Base-by-base conservation (phyloP, 2,113 vertebrate species). In the Austrofundulus limnaeus region DNA sequence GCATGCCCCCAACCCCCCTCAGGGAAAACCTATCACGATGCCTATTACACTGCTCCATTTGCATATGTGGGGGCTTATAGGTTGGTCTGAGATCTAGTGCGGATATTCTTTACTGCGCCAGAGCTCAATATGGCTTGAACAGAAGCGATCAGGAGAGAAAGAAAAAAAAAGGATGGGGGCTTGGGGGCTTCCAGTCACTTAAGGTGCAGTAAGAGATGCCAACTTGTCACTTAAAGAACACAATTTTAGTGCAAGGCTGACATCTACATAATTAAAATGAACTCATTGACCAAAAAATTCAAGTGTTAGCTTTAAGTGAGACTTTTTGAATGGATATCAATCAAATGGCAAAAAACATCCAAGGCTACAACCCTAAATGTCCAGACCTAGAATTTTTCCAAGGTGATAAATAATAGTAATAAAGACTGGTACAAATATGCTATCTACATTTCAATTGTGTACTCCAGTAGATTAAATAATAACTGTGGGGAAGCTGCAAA, bases 31-130 rank as follows among this genome's bases (percentile, higher is more conserved):
- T 89, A 88, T 85, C 75, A 49, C 72, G 56, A 81, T 87, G 87
- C 84, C 90, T 90, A 92, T 91, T 91, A 91, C 83, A 56, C 85
- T n/a, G 76, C 79, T 77, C 87, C 76, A 92, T 92, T 90, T 91
- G 86, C 90, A 91, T 92, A 89, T 82, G 81, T 50, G 65, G 86
- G n/a, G 78, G 87, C 86, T 91, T 86, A 86, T 89, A 84, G 85
- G 79, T 66, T 83, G 71, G 76, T 34, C 77, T 80, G 80, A 83
- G 81, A 86, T 82, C 83, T 75, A 82, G 80, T 85, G 69, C 66
- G 75, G 87, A 86, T 81, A 84, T 83, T 85, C 72, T 61, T 64
- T 86, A 86, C 85, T 79, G 82, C 80, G 70, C 78, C 70, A 60
- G 48, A 39, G 64, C 79, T 77, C 62, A 17, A 48, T 75, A 53